A percentile compares a stretch with the other conserved stretches of the same genome.
phyloP scores from a whole-genome alignment of 1,140 invertebrate species.

The Prorops nasuta region DNA sequence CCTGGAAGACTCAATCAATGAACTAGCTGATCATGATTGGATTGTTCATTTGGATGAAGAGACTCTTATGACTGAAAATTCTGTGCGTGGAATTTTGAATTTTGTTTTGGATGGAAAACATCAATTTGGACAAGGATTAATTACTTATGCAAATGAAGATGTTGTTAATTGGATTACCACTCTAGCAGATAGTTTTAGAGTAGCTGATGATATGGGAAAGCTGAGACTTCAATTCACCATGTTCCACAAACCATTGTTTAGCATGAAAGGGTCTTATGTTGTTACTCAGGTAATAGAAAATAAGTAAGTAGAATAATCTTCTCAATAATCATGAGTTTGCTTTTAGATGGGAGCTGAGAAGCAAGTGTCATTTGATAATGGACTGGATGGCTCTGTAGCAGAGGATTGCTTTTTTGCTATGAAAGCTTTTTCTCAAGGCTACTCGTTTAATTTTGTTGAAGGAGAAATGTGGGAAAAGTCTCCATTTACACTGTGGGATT shows the following conservation, averaged over 20 bases:
- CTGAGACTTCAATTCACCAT: conserved; percentile 87
- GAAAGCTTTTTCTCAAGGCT: conserved; percentile 83
- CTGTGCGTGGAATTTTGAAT: conserved; percentile 88
- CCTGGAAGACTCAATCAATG: conserved; percentile 86
- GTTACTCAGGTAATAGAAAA: conserved; percentile 76
- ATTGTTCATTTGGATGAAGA: conserved; percentile 98
- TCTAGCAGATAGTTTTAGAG: conserved; percentile 92
- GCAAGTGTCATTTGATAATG: conserved; percentile 92
- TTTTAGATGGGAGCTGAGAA: conserved; percentile 81
- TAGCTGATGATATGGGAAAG: conserved; percentile 97
- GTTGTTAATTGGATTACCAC: conserved; percentile 98
- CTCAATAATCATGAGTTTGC: background rate
- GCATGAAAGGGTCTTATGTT: conserved; percentile 97
- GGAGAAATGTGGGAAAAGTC: conserved; percentile 98
- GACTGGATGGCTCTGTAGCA: conserved; percentile 92
- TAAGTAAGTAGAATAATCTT: background rate
- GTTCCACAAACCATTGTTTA: conserved; percentile 94
- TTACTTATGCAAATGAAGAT: conserved; percentile 96
- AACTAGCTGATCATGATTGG: conserved; percentile 89
- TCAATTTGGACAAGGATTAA: conserved; percentile 95
- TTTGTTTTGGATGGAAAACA: conserved; percentile 94
- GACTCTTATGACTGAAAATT: conserved; percentile 91
- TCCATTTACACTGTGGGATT: conserved; percentile 92
- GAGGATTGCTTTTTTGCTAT: conserved; percentile 97
- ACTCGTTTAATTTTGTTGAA: conserved; percentile 89